A percentile compares a stretch with the other conserved stretches of the same genome.
Conservation (phyloP, 2,113 vertebrate genomes). For the Danio rerio region DNA sequence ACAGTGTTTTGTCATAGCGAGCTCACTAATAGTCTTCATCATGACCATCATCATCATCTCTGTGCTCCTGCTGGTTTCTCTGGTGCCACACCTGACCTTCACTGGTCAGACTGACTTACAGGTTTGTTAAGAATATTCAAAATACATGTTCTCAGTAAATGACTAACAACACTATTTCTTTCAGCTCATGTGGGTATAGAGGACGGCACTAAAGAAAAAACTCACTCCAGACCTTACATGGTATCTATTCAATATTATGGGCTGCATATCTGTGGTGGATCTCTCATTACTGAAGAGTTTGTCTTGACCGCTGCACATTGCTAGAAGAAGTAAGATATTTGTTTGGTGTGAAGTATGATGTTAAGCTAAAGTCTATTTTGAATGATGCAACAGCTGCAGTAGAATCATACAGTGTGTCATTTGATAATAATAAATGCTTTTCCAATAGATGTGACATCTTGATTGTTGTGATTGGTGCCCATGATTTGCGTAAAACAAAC, state of each 20-base stretch:
- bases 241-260: conserved; percentile 49
- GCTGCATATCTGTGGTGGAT: conserved; percentile 71
- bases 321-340: no score
- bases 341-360: conserved; percentile 40
- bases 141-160: no score
- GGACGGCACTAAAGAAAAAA: no score
- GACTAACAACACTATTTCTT: not conserved
- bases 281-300: conserved; percentile 72
- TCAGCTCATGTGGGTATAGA: no score
- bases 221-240: no score
- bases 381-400: not conserved
- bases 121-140: no score
- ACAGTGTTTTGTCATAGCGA: not conserved
- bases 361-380: not conserved
- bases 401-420: not conserved
- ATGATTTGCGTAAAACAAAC: not conserved
- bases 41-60: conserved; percentile 30
- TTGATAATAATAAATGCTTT: not conserved
- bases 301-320: conserved; percentile 71
- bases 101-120: conserved; percentile 24
- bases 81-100: conserved; percentile 17
- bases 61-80: conserved; percentile 24
- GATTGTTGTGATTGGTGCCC: not conserved
- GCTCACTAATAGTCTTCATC: not conserved
- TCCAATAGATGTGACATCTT: not conserved